Conservation (phyloP, 2,113 vertebrate species). For the Elachura formosa region DNA sequence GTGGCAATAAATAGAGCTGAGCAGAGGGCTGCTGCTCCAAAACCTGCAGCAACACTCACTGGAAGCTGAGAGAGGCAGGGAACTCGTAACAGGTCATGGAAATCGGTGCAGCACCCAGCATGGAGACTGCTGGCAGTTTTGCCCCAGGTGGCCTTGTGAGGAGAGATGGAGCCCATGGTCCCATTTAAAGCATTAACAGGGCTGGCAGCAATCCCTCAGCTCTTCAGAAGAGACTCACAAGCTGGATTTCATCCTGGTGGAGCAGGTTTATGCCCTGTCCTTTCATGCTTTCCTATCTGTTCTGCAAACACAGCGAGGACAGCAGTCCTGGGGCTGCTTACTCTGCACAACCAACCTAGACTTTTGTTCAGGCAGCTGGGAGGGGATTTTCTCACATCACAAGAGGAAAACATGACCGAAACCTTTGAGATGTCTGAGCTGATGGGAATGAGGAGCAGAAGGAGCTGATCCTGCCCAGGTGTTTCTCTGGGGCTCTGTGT, state of each 20-base stretch:
- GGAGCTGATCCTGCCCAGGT: background rate
- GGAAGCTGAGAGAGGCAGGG: background rate
- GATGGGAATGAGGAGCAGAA: background rate
- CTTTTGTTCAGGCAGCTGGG: background rate
- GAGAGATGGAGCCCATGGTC: background rate
- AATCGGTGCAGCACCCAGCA: background rate
- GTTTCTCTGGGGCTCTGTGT: background rate
- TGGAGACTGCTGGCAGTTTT: rapidly evolving
- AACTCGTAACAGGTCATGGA: background rate
- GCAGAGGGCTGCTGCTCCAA: background rate
- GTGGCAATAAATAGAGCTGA: background rate
- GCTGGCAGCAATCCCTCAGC: background rate
- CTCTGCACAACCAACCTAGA: background rate
- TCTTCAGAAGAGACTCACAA: background rate
- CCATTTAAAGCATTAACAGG: background rate
- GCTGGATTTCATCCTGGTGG: background rate
- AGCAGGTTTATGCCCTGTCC: background rate
- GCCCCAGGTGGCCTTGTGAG: background rate
- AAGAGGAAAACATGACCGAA: background rate
- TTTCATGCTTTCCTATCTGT: rapidly evolving
- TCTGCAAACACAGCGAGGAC: background rate
- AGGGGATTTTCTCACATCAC: background rate
- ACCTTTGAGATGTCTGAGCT: background rate
- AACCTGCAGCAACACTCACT: background rate
- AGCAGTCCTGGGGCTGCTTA: background rate